phyloP scores from a whole-genome alignment of 2,113 vertebrate species.

The Chaetodon trifascialis region DNA sequence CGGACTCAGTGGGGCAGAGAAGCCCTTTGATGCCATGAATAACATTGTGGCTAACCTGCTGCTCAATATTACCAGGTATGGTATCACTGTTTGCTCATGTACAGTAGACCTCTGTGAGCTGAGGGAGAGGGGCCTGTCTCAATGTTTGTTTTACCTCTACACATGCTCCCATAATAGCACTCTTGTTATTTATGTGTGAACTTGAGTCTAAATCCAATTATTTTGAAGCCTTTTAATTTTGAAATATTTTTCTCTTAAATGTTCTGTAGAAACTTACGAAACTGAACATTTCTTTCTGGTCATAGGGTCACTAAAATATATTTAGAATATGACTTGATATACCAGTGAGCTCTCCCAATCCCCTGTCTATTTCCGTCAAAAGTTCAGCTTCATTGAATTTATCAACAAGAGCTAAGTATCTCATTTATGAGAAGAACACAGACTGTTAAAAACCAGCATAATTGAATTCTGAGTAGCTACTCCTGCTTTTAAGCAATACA shows the following conservation, averaged over 20 bases:
- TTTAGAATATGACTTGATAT: neutral
- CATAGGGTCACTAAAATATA: neutral
- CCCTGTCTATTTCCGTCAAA: neutral
- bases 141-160: neutral
- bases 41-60: constrained; percentile 96
- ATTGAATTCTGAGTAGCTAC: neutral
- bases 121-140: neutral
- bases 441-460: neutral
- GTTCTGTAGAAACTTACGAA: neutral
- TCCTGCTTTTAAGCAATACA: neutral
- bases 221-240: neutral
- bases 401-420: neutral
- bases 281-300: neutral
- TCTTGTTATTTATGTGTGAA: neutral
- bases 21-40: constrained; percentile 97
- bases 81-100: constrained; percentile 1
- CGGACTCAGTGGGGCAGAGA: constrained; percentile 81
- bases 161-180: too few species aligned
- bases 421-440: too few species aligned
- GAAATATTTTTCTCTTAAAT: too few species aligned
- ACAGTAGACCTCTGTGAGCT: neutral
- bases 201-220: neutral
- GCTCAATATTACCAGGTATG: constrained; percentile 94
- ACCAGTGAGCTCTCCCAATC: neutral
- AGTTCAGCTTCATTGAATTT: neutral